Evolutionary conservation across 2,113 vertebrate genomes (phyloP).

Genomic region (Trogon surrucura): DNA sequence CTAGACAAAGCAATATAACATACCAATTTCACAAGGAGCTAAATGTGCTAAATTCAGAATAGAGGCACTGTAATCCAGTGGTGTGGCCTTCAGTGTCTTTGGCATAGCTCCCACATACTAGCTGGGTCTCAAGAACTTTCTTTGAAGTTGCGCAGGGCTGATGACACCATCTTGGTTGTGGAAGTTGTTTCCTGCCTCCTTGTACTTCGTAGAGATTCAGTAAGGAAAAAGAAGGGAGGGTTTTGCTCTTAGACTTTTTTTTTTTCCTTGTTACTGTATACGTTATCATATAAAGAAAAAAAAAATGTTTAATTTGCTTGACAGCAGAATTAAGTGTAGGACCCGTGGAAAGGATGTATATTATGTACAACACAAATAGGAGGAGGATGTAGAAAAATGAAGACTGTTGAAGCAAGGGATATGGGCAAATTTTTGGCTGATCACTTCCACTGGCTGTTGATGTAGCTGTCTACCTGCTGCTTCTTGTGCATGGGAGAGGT

Average conservation of each 20-base stretch:
- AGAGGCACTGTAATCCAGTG: neutral
- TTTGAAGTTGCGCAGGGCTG: neutral
- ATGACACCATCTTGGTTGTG: neutral
- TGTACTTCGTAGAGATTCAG: neutral
- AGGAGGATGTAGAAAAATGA: neutral
- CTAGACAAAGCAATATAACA: neutral
- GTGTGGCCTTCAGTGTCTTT: neutral
- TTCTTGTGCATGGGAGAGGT: neutral
- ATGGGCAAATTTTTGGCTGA: neutral
- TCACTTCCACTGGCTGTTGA: accelerated
- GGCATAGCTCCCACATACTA: neutral
- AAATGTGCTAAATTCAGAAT: neutral
- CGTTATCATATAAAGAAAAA: neutral
- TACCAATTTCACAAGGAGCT: neutral
- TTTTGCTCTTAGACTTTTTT: neutral
- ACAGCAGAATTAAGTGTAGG: neutral
- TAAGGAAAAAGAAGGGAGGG: neutral
- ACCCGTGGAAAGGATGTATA: neutral
- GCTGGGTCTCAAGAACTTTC: neutral
- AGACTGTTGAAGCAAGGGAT: neutral
- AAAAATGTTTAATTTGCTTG: neutral
- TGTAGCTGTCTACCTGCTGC: neutral
- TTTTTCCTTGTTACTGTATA: neutral
- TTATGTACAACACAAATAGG: neutral
- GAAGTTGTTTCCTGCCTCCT: neutral